Evolutionary conservation across 2,113 vertebrate species (phyloP).

Genomic region (Melanerpes formicivorus): DNA sequence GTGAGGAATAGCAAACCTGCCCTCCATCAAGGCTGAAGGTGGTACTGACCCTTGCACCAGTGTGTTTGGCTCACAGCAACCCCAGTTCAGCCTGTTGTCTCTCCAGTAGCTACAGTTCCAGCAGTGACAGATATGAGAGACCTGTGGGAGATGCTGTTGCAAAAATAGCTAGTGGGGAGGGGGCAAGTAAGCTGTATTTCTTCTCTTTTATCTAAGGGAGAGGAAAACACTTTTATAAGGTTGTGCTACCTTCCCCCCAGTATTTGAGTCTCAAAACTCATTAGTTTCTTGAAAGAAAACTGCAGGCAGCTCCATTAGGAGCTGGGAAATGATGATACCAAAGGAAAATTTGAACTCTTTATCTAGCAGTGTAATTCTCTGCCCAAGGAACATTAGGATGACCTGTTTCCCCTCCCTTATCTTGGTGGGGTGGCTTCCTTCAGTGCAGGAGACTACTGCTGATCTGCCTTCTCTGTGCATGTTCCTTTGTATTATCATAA

Average conservation of each 20-base stretch:
- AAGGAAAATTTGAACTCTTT: background rate
- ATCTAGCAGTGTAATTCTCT: background rate
- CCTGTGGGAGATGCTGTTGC: background rate
- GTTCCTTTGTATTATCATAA: background rate
- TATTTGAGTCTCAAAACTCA: background rate
- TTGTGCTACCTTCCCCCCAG: background rate
- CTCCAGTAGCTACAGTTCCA: background rate
- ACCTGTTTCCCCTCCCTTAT: background rate
- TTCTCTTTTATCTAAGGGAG: background rate
- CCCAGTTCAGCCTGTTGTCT: background rate
- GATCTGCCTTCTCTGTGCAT: background rate
- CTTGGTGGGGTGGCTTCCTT: background rate
- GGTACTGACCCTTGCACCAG: background rate
- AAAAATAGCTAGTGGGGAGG: background rate
- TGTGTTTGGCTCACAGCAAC: background rate
- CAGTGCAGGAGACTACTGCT: background rate
- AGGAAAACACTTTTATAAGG: background rate
- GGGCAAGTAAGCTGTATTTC: background rate
- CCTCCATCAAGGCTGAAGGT: background rate
- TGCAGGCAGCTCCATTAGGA: background rate
- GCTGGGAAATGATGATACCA: background rate
- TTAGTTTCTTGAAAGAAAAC: background rate
- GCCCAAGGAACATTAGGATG: background rate
- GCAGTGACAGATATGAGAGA: background rate
- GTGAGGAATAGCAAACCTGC: background rate